A percentile compares a stretch with the other conserved stretches of the same genome.
phyloP scores from a whole-genome alignment of 1,140 invertebrate genomes.

The Drosophila sechellia region DNA sequence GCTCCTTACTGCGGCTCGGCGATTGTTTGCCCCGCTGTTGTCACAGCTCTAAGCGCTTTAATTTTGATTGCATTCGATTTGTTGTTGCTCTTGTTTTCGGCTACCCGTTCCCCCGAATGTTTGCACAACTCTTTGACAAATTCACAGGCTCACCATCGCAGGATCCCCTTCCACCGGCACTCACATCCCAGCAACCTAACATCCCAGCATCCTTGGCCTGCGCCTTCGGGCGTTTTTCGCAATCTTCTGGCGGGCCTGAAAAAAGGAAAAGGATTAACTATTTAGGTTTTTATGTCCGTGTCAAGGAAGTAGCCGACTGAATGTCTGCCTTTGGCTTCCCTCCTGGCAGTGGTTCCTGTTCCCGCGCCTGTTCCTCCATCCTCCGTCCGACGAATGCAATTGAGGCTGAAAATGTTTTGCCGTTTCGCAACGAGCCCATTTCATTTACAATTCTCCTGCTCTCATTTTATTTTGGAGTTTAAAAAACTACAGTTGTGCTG shows the following conservation, averaged over 20 bases:
- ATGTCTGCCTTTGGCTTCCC: constrained; percentile 25
- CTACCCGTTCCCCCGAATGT: constrained; percentile 35
- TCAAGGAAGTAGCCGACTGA: constrained; percentile 63
- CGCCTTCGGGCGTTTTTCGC: constrained; percentile 55
- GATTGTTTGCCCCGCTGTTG: constrained; percentile 73
- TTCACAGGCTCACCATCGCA: constrained; percentile 62
- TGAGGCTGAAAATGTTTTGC: constrained; percentile 31
- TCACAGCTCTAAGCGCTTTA: constrained; percentile 82
- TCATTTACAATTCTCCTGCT: constrained; percentile 32
- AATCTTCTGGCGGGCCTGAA: constrained; percentile 59
- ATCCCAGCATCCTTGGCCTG: constrained; percentile 37
- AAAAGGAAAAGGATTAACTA: constrained; percentile 69
- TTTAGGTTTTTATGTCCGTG: constrained; percentile 58
- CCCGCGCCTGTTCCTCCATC: constrained; percentile 8
- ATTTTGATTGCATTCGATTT: constrained; percentile 83
- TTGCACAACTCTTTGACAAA: constrained; percentile 81
- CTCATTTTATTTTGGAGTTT: constrained; percentile 10
- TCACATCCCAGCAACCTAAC: not conserved
- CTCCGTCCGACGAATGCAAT: constrained; percentile 28
- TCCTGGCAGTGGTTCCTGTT: constrained; percentile 21
- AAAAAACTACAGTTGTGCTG: constrained; percentile 3
- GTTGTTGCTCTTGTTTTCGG: constrained; percentile 56
- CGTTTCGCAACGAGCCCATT: constrained; percentile 31
- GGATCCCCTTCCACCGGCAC: not conserved
- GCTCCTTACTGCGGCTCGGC: constrained; percentile 40